phyloP scores from a whole-genome alignment of 2,113 vertebrate species.

The Pitta sordida region DNA sequence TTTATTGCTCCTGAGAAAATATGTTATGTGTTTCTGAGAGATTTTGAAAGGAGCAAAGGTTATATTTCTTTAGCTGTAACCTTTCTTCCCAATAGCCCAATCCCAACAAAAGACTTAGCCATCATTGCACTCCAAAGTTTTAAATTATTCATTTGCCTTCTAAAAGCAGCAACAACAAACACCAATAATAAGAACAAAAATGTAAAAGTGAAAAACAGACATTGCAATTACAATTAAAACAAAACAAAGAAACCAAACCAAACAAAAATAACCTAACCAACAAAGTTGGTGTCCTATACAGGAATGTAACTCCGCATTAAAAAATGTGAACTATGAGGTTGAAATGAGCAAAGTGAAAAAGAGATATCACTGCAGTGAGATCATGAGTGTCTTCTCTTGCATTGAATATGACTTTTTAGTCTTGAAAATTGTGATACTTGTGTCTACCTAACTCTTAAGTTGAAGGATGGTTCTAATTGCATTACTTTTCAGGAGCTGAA shows the following conservation, averaged over 20 bases:
- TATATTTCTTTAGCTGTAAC: background rate
- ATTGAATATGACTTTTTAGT: fast-evolving
- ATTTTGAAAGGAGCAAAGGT: background rate
- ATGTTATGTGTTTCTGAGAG: background rate
- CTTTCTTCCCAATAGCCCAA: background rate
- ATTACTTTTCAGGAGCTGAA: background rate
- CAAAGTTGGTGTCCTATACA: fast-evolving
- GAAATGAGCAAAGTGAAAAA: background rate
- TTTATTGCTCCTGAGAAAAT: background rate
- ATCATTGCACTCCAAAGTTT: background rate
- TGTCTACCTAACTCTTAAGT: background rate
- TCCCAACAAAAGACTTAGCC: background rate
- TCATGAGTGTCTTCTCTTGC: background rate
- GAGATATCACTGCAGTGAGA: fast-evolving
- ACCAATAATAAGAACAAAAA: background rate
- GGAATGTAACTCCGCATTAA: background rate
- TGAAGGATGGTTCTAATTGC: fast-evolving
- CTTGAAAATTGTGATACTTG: background rate
- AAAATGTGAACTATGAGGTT: background rate
- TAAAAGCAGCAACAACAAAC: background rate
- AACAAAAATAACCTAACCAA: background rate
- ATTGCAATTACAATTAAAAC: background rate
- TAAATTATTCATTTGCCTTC: background rate
- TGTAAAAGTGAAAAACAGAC: background rate
- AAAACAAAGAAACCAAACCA: too few species aligned